phyloP scores from a whole-genome alignment of 2,888 invertebrate genomes.

The Pristionchus arcanus region DNA sequence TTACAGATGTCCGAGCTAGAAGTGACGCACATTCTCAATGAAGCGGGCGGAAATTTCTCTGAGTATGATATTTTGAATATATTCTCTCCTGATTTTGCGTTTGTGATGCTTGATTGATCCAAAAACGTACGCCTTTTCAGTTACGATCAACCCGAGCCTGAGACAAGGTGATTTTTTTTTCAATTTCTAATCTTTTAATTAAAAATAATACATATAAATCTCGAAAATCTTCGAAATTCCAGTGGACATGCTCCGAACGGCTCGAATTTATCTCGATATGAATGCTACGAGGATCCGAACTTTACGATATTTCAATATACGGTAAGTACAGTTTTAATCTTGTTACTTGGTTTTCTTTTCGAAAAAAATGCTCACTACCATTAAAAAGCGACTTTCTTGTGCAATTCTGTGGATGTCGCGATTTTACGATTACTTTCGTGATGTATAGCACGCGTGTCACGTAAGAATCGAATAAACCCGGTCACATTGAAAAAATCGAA shows the following conservation, averaged over 20 bases:
- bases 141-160: background rate
- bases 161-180: background rate
- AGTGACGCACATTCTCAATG: constrained; percentile 14
- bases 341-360: too few species aligned
- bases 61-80: background rate
- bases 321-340: constrained; percentile 58
- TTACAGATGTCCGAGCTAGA: constrained; percentile 31
- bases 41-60: constrained; percentile 1
- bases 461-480: too few species aligned
- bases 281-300: constrained; percentile 71
- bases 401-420: too few species aligned
- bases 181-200: too few species aligned
- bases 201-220: too few species aligned
- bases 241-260: constrained; percentile 18
- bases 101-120: too few species aligned
- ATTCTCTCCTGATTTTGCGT: background rate
- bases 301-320: constrained; percentile 74
- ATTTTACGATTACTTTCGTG: too few species aligned
- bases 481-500: too few species aligned
- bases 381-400: too few species aligned
- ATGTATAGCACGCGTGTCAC: too few species aligned
- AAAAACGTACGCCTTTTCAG: too few species aligned
- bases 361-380: too few species aligned
- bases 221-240: background rate
- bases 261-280: constrained; percentile 53